phyloP scores from a whole-genome alignment of 1,140 invertebrate species.

The Cepaea nemoralis region DNA sequence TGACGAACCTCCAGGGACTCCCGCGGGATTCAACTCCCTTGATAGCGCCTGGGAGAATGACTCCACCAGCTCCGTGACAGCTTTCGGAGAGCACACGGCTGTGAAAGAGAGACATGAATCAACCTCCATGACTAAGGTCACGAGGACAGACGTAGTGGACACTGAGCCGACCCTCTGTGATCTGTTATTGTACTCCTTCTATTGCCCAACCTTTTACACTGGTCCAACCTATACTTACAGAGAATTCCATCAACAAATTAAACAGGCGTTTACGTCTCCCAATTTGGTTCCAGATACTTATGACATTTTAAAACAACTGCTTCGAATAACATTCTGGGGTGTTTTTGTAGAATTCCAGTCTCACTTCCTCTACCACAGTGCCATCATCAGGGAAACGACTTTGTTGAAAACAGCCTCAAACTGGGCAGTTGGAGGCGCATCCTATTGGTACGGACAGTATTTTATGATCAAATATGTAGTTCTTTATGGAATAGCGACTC shows the following conservation, averaged over 20 bases:
- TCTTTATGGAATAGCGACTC: constrained; percentile 84
- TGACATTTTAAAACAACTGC: constrained; percentile 30
- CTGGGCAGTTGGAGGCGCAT: constrained; percentile 86
- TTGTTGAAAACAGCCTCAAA: constrained; percentile 72
- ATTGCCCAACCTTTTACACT: constrained; percentile 83
- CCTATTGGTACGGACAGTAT: constrained; percentile 88
- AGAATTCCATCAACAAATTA: constrained; percentile 76
- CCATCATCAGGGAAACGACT: constrained; percentile 73
- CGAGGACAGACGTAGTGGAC: constrained; percentile 45
- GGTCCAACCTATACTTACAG: constrained; percentile 85
- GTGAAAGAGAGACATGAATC: neutral
- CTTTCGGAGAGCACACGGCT: neutral
- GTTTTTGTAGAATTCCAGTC: constrained; percentile 80
- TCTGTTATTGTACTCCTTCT: constrained; percentile 82
- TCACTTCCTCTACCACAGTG: constrained; percentile 86
- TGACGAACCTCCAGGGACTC: neutral
- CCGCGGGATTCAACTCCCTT: too few species aligned
- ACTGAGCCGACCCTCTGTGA: constrained; percentile 63
- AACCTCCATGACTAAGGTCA: constrained; percentile 38
- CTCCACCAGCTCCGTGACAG: neutral
- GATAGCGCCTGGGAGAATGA: neutral
- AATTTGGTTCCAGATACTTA: neutral
- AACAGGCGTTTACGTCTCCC: neutral
- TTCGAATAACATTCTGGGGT: constrained; percentile 79
- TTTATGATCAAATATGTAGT: constrained; percentile 92